phyloP scores from a whole-genome alignment of 2,113 vertebrate genomes.

The Rallus limicola region DNA sequence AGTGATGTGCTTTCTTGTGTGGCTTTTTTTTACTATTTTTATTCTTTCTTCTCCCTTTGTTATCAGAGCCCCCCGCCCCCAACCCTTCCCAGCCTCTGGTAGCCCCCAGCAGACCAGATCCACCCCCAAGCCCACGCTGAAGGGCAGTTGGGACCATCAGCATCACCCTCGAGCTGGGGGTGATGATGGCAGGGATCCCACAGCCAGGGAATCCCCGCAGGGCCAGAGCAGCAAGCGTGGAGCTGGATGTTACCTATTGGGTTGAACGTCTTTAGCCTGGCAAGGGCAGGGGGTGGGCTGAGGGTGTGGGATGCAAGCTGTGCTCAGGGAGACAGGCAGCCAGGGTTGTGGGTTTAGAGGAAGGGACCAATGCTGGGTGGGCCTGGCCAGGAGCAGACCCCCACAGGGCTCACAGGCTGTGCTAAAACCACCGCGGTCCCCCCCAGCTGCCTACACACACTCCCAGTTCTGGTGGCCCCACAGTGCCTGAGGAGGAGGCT shows the following conservation, averaged over 20 bases:
- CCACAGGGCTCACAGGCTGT: rapidly evolving
- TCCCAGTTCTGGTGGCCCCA: neutral
- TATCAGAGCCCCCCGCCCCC: neutral
- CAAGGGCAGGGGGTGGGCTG: too few species aligned
- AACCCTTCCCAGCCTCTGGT: neutral
- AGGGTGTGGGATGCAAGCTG: too few species aligned
- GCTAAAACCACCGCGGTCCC: neutral
- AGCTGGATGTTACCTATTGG: neutral
- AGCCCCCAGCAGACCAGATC: conserved; percentile 36
- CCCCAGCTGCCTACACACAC: neutral
- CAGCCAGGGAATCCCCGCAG: rapidly evolving
- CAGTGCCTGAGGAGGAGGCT: neutral
- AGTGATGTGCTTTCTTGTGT: conserved; percentile 38
- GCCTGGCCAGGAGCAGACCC: neutral
- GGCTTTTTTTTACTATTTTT: conserved; percentile 7
- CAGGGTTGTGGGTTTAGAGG: neutral
- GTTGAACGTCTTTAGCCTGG: neutral
- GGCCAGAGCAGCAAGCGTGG: neutral
- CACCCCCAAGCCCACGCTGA: neutral
- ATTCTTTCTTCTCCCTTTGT: neutral
- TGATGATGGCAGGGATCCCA: neutral
- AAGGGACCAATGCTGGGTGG: neutral
- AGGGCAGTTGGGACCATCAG: conserved; percentile 55
- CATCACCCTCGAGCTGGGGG: neutral
- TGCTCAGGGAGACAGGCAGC: neutral